Base-by-base conservation (phyloP, 53 echinoderm and acorn worm genomes). In the Zoroaster sp. region DNA sequence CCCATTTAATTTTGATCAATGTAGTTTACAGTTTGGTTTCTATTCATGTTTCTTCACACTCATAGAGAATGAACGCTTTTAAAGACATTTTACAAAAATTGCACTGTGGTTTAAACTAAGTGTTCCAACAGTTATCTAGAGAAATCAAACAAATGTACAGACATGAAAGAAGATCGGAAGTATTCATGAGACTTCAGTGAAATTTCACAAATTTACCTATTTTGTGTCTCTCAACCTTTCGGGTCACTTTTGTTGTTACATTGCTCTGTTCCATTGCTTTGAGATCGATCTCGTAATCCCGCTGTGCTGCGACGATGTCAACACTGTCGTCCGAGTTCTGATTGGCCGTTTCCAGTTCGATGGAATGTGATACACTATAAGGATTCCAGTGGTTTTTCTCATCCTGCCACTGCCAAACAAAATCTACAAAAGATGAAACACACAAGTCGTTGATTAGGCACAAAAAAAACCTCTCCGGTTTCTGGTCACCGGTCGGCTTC, bases 351-450 rank as follows among this genome's bases (percentile, higher is more conserved):
- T 97, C 97, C 30, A 97, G 43, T 13, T 70, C 69, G 15, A 77
- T 69, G 69, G 80, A 80, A 46, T 90, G 67, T 35, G 78, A 63
- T 8, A 93, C 75, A 21, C n/a, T 36, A 78, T 95, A 95, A 14
- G 93, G 86, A 85, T 97, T 92, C 97, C 97, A 95, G 0, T 74
- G 74, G 6, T 81, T 92, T 88, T 89, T 97, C 8, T 95, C 95
- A 65, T 97, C 95, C 63, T 97, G 91, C 97, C 97, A 97, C 74
- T 97, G 94, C 97, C 97, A 97, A 3, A 92, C 91, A 86, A 72
- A 94, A 81, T 91, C 97, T 97, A 53, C 14, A 38, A 40, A 36
- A 15, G 35, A 72, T 40, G 3, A 71, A 71, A 33, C 35, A 71
- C 15, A 45, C 13, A 7, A 43, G 28, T 6, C 28, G 20, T 65